These are phyloP conservation scores for Corythornis vintsioides DNA, from an alignment of 2,113 vertebrate genomes.

Conservation along the genomic window DNA sequence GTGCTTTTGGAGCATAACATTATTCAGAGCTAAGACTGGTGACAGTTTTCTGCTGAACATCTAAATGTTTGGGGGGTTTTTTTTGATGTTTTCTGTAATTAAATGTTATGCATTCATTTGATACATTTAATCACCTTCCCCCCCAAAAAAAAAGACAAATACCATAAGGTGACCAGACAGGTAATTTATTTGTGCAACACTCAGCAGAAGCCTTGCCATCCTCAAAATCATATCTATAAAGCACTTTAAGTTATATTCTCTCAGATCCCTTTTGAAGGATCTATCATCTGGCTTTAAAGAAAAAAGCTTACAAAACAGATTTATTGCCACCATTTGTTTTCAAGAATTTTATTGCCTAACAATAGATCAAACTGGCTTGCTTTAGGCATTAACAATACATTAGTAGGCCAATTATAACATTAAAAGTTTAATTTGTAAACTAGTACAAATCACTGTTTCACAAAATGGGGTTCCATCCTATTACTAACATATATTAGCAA, in stretches of 20 bases:
- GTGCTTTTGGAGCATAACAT: neutral
- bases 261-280: neutral
- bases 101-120: neutral
- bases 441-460: constrained; percentile 60
- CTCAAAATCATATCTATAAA: neutral
- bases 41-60: neutral
- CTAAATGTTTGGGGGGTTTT: neutral
- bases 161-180: neutral
- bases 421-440: constrained; percentile 61
- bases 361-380: constrained; percentile 17
- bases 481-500: constrained; percentile 69
- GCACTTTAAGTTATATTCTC: neutral
- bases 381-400: constrained; percentile 44
- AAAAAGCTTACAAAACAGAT: constrained; percentile 9
- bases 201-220: neutral
- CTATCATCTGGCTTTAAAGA: neutral
- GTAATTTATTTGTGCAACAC: neutral
- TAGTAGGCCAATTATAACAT: constrained; percentile 52
- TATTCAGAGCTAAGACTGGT: neutral
- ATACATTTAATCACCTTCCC: too few relatives aligned
- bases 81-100: neutral
- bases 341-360: constrained; percentile 10
- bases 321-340: constrained; percentile 32
- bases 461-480: constrained; percentile 62
- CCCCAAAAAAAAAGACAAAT: neutral